Percentiles rank a stretch among this genome's conserved stretches.
Conservation (phyloP, 2,888 invertebrate genomes). For the Artemia sp. region DNA sequence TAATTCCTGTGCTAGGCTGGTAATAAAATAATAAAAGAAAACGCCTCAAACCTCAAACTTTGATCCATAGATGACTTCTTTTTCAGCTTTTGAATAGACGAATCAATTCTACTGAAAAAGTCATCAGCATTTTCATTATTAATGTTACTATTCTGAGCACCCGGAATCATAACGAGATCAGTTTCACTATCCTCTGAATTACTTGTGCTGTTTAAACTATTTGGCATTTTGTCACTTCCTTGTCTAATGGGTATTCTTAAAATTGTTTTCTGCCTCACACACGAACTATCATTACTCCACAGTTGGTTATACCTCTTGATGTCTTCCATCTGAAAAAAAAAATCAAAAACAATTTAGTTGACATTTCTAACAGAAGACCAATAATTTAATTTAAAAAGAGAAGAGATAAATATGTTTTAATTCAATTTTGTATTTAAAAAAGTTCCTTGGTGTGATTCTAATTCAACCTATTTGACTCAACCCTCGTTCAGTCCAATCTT, state of each 20-base stretch:
- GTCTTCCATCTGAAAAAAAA: constrained; percentile 10
- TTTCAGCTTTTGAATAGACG: background rate
- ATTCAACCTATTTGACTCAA: no score
- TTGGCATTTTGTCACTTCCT: background rate
- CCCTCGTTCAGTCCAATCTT: no score
- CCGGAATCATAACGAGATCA: background rate
- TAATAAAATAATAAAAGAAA: no score
- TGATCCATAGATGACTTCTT: background rate
- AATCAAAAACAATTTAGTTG: background rate
- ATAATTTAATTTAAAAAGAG: background rate
- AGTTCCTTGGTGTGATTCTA: no score
- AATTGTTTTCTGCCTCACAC: background rate
- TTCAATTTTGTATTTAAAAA: no score
- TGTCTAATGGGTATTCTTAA: background rate
- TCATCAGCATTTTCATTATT: background rate
- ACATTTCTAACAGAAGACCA: background rate
- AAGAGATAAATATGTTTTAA: no score
- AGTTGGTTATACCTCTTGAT: constrained; percentile 1
- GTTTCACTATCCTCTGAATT: background rate
- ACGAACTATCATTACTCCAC: background rate
- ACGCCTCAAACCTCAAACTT: no score
- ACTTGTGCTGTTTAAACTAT: constrained; percentile 6
- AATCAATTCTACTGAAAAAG: background rate
- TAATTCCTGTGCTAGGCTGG: no score
- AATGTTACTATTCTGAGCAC: background rate